Conservation (phyloP, 2,113 vertebrate species). For the Podarcis raffonei region DNA sequence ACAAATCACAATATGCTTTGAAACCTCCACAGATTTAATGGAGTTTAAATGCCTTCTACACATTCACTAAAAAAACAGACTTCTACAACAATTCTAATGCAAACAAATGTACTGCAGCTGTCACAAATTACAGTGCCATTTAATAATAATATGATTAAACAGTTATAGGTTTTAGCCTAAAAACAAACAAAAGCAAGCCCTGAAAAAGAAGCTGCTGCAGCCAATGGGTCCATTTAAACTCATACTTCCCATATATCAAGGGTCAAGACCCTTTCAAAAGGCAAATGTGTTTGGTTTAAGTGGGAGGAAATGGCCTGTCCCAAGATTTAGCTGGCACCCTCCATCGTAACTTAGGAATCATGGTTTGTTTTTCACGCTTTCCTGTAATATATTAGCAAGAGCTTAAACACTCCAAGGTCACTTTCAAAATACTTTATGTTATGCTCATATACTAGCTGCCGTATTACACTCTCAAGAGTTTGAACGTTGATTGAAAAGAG, state of each 20-base stretch:
- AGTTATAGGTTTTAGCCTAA: neutral
- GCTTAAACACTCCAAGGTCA: neutral
- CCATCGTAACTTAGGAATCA: neutral
- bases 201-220: neutral
- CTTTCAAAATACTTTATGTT: neutral
- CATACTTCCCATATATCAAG: neutral
- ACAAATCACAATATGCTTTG: neutral
- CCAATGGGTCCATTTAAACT: neutral
- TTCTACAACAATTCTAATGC: neutral
- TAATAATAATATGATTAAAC: neutral
- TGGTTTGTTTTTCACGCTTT: neutral
- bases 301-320: neutral
- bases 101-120: neutral
- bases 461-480: neutral
- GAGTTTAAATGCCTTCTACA: neutral
- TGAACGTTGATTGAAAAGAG: neutral
- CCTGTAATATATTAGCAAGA: neutral
- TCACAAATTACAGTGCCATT: neutral
- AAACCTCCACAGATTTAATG: neutral
- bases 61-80: neutral
- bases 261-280: constrained; percentile 29
- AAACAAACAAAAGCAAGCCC: neutral
- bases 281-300: constrained; percentile 2
- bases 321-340: neutral
- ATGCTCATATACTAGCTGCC: neutral